A percentile compares a stretch with the other conserved stretches of the same genome.
Evolutionary conservation across 2,797 vertebrate species (phyloP).

Genomic region (Siniperca undulata): DNA sequence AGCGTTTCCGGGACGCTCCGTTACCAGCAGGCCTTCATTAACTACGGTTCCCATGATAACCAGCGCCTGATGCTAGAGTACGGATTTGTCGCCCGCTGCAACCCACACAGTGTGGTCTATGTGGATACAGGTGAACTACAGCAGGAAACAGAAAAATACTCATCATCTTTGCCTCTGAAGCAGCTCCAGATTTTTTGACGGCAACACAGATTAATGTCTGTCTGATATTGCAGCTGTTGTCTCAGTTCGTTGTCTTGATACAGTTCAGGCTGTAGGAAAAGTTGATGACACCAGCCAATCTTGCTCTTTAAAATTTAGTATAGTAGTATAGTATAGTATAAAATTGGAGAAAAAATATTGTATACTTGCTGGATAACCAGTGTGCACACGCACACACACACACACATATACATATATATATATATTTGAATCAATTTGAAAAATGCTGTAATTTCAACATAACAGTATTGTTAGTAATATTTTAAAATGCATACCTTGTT

Average conservation of each 20-base stretch:
- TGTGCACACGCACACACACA: too few species aligned
- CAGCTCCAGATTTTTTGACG: not conserved
- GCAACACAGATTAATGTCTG: not conserved
- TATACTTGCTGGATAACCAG: too few species aligned
- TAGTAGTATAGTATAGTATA: too few species aligned
- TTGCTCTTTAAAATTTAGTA: too few species aligned
- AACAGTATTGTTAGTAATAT: not conserved
- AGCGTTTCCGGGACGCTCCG: conserved; percentile 77
- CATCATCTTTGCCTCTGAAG: not conserved
- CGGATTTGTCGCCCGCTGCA: conserved; percentile 88
- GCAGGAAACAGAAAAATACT: not conserved
- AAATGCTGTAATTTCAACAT: not conserved
- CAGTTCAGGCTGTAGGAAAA: not conserved
- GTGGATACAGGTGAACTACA: conserved; percentile 86
- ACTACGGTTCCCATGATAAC: conserved; percentile 94
- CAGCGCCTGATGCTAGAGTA: conserved; percentile 94
- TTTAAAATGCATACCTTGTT: not conserved
- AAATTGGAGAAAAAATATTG: too few species aligned
- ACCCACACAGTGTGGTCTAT: conserved; percentile 91
- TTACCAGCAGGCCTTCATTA: conserved; percentile 91
- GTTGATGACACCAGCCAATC: not conserved
- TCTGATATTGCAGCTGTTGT: too few species aligned
- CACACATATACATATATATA: not conserved
- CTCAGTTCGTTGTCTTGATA: not conserved
- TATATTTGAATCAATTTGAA: not conserved